These are phyloP conservation scores for Larimichthys crocea DNA, from an alignment of 2,113 vertebrate species.

Conservation along the genomic window DNA sequence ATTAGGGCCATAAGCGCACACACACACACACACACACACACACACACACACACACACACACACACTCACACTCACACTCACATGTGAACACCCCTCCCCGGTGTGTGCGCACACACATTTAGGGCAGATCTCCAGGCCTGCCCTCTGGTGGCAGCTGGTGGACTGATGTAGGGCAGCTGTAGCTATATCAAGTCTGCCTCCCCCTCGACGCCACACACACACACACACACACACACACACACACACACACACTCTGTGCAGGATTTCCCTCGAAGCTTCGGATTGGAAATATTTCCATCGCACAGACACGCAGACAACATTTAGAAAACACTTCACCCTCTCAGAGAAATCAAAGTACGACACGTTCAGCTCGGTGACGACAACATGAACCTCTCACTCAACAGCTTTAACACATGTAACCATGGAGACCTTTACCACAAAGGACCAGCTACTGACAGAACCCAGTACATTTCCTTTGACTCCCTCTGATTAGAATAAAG, in stretches of 20 bases:
- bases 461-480: not conserved
- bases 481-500: no score
- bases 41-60: not conserved
- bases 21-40: slow-evolving; percentile 5
- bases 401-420: no score
- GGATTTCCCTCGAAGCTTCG: slow-evolving; percentile 6
- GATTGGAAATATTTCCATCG: not conserved
- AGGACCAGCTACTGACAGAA: no score
- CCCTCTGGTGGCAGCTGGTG: slow-evolving; percentile 61
- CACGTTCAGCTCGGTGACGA: no score
- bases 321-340: no score
- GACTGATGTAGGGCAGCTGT: slow-evolving; percentile 62
- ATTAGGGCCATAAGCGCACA: not conserved
- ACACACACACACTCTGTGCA: slow-evolving; percentile 6
- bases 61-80: not conserved
- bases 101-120: slow-evolving; percentile 33
- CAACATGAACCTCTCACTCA: not conserved
- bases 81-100: not conserved
- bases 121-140: slow-evolving; percentile 53
- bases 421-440: no score
- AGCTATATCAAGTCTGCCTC: slow-evolving; percentile 60
- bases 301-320: not conserved
- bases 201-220: slow-evolving; percentile 38
- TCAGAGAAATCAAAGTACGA: no score
- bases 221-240: not conserved